Percentiles rank a stretch among this genome's conserved stretches.
phyloP scores from a whole-genome alignment of 2,113 vertebrate species.

The Callopanchax toddi region DNA sequence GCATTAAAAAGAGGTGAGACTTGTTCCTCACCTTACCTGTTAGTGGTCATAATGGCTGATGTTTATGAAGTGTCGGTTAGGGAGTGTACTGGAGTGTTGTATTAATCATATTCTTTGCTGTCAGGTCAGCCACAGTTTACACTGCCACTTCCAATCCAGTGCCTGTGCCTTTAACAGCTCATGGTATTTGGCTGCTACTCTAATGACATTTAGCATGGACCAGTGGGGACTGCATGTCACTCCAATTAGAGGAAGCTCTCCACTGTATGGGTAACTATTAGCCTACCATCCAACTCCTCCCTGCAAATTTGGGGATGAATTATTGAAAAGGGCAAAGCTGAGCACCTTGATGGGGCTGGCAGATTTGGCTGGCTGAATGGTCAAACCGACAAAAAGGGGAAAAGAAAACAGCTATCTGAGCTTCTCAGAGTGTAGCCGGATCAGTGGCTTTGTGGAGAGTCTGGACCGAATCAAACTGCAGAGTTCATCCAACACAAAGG shows the following conservation, averaged over 20 bases:
- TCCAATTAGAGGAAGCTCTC: conserved; percentile 67
- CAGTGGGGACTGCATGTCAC: conserved; percentile 56
- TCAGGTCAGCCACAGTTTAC: conserved; percentile 47
- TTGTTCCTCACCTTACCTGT: background rate
- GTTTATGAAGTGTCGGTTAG: conserved; percentile 40
- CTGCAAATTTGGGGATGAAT: conserved; percentile 72
- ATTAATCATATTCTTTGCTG: conserved; percentile 45
- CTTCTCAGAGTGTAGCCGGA: conserved; percentile 34
- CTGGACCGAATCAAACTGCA: conserved; percentile 31
- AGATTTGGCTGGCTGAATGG: conserved; percentile 60
- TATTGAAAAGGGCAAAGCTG: conserved; percentile 74
- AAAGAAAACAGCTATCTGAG: conserved; percentile 61
- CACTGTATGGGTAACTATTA: conserved; percentile 55
- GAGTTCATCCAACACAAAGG: conserved; percentile 6
- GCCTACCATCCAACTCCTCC: conserved; percentile 54
- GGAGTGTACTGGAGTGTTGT: conserved; percentile 21
- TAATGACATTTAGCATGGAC: conserved; percentile 70
- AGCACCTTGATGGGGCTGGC: conserved; percentile 70
- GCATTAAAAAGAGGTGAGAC: no score
- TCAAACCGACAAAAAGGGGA: conserved; percentile 54
- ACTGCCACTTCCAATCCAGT: conserved; percentile 44
- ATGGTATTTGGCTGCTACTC: conserved; percentile 56
- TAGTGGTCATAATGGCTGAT: conserved; percentile 16
- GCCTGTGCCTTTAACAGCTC: conserved; percentile 35
- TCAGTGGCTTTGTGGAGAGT: conserved; percentile 29